Percentiles rank a stretch among this genome's conserved stretches.
These are phyloP conservation scores for Euspilapteryx auroguttella DNA, from an alignment of 2,888 invertebrate genomes.

Conservation along the genomic window DNA sequence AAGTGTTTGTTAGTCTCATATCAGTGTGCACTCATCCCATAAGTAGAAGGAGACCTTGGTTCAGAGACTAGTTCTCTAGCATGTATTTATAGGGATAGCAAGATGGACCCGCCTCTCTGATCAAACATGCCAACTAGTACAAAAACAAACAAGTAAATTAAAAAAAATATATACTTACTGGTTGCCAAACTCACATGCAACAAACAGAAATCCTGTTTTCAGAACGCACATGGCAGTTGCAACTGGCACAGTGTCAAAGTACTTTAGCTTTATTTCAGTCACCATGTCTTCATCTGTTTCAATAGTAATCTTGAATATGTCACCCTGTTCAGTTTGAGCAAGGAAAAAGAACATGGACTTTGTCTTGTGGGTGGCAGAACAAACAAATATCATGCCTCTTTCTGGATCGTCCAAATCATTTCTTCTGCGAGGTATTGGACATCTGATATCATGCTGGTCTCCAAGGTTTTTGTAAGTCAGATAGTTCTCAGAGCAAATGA, in stretches of 20 bases:
- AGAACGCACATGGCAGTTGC: conserved; percentile 96
- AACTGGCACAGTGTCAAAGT: conserved; percentile 98
- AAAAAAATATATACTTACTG: conserved; percentile 77
- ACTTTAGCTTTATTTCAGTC: conserved; percentile 97
- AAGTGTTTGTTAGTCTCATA: conserved; percentile 51
- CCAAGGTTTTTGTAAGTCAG: conserved; percentile 98
- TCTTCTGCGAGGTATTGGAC: conserved; percentile 93
- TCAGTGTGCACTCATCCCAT: conserved; percentile 65
- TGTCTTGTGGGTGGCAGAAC: conserved; percentile 98
- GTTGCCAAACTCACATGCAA: conserved; percentile 98
- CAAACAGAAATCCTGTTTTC: conserved; percentile 97
- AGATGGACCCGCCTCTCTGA: no score
- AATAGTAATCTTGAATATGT: conserved; percentile 92
- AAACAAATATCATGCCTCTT: conserved; percentile 98
- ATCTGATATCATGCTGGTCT: conserved; percentile 97
- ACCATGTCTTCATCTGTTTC: conserved; percentile 98
- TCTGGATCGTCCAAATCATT: conserved; percentile 99
- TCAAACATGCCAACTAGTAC: no score
- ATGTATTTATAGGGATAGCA: no score
- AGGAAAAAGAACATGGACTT: conserved; percentile 99
- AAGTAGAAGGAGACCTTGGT: conserved; percentile 63
- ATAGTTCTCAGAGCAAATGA: conserved; percentile 99
- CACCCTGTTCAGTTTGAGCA: conserved; percentile 94
- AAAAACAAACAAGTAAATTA: conserved; percentile 2
- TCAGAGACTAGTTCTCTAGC: conserved; percentile 55